Conservation (phyloP, 2,113 vertebrate species). For the Coptodon bakossiorum region DNA sequence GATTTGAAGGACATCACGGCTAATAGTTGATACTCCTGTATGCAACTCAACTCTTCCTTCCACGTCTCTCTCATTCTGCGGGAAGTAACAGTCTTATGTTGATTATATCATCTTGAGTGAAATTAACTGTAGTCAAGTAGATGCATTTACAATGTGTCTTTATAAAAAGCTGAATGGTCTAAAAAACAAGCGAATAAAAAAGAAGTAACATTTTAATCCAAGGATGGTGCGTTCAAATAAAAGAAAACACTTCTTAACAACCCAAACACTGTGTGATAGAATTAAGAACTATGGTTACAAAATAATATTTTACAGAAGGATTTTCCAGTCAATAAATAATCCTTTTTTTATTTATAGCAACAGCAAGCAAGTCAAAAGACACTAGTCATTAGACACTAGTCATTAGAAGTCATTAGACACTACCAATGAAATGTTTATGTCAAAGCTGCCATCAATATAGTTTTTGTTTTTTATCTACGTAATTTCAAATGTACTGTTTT, state of each 20-base stretch:
- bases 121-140: background rate
- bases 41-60: background rate
- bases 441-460: background rate
- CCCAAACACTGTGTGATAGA: background rate
- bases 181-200: background rate
- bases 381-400: background rate
- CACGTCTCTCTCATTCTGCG: background rate
- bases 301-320: background rate
- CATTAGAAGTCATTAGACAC: background rate
- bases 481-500: background rate
- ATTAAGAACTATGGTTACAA: background rate
- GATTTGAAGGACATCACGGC: background rate
- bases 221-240: background rate
- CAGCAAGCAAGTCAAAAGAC: background rate
- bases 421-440: background rate
- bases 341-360: background rate
- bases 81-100: background rate
- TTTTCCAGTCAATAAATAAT: background rate
- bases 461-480: background rate
- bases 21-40: background rate
- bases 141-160: background rate
- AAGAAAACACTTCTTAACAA: background rate
- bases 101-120: background rate
- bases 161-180: background rate
- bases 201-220: background rate